Conservation (phyloP, 2,113 vertebrate genomes). For the Rafetus swinhoei region DNA sequence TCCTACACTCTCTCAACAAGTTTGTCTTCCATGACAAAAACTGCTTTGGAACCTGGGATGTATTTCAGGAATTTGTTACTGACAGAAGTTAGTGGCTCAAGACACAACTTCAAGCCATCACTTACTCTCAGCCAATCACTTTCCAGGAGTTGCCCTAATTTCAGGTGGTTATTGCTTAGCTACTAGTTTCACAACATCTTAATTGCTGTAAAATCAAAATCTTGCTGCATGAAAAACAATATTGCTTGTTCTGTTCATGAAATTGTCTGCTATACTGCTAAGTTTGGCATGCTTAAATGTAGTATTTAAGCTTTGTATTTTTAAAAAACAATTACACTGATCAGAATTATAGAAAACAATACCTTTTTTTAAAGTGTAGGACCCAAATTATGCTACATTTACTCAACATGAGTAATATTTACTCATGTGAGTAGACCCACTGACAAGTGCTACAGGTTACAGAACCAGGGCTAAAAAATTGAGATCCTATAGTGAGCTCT, state of each 20-base stretch:
- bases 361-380: not conserved
- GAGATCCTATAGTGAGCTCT: not conserved
- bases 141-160: not conserved
- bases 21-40: not conserved
- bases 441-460: not conserved
- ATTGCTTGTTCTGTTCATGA: not conserved
- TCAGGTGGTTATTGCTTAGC: not conserved
- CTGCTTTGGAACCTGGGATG: not conserved
- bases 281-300: rapidly evolving
- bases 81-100: not conserved
- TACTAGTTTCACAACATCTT: too few species aligned
- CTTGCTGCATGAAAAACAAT: not conserved
- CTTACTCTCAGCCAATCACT: not conserved
- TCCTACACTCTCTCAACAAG: not conserved
- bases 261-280: not conserved
- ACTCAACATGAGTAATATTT: not conserved
- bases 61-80: not conserved
- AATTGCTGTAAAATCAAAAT: constrained; percentile 9
- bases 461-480: not conserved
- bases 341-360: rapidly evolving
- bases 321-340: rapidly evolving
- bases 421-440: rapidly evolving
- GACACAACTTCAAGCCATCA: not conserved
- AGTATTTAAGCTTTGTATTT: not conserved
- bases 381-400: not conserved